Conservation (phyloP, 2,113 vertebrate genomes). For the Corydoras maculifer region DNA sequence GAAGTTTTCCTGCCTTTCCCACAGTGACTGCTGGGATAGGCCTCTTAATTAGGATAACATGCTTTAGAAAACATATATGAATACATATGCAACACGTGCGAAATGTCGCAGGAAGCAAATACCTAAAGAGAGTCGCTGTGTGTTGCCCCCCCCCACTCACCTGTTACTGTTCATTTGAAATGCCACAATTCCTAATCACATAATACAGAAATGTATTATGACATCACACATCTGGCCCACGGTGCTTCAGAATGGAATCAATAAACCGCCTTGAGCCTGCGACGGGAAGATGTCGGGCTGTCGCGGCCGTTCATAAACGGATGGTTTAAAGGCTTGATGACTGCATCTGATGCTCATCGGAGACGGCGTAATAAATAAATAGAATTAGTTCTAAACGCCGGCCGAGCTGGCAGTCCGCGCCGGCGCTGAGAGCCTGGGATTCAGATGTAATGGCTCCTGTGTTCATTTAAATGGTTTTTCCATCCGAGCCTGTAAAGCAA, state of each 20-base stretch:
- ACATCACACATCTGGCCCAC: conserved; percentile 14
- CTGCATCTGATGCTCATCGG: conserved; percentile 25
- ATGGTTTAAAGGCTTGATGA: conserved; percentile 34
- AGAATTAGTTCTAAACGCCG: conserved; percentile 32
- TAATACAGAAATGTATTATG: conserved; percentile 30
- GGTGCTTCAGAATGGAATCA: conserved; percentile 16
- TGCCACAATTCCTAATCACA: conserved; percentile 21
- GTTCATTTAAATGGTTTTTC: conserved; percentile 55
- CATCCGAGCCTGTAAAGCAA: conserved; percentile 48
- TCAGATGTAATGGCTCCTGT: conserved; percentile 49
- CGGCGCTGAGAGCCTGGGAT: conserved; percentile 37
- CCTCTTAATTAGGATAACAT: too few relatives aligned
- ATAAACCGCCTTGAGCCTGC: not conserved
- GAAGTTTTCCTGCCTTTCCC: too few relatives aligned
- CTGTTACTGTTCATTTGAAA: conserved; percentile 20
- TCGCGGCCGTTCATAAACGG: conserved; percentile 17
- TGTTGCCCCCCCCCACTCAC: not conserved
- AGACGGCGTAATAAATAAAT: conserved; percentile 30
- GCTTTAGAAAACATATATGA: too few relatives aligned
- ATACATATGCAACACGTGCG: not conserved
- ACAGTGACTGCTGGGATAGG: too few relatives aligned
- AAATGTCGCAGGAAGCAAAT: not conserved
- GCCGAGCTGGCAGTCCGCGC: conserved; percentile 26
- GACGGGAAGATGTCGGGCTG: not conserved
- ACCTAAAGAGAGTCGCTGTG: conserved; percentile 7